A percentile compares a stretch with the other conserved stretches of the same genome.
These are phyloP conservation scores for Petromus typicus DNA, from an alignment of 2,113 vertebrate genomes.

Conservation along the genomic window DNA sequence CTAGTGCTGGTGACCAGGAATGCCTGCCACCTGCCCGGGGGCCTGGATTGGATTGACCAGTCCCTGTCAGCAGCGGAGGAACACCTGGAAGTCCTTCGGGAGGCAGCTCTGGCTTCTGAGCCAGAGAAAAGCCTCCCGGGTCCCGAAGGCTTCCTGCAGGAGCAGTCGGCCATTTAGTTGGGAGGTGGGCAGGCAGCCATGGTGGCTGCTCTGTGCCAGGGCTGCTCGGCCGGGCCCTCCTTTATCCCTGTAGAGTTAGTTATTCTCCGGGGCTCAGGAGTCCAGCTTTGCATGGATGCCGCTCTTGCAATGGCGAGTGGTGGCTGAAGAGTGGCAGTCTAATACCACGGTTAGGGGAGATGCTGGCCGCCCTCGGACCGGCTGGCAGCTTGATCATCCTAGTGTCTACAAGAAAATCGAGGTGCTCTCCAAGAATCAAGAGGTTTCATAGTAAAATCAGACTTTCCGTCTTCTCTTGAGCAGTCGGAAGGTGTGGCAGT, in stretches of 20 bases:
- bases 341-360: conserved; percentile 3
- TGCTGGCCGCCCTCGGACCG: not conserved
- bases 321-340: conserved; percentile 67
- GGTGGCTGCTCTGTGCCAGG: not conserved
- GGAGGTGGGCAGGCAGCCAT: not conserved
- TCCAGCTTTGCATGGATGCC: not conserved
- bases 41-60: conserved; percentile 96
- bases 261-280: not conserved
- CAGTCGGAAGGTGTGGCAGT: conserved; percentile 48
- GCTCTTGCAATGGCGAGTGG: conserved; percentile 43
- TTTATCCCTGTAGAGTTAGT: not conserved
- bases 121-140: conserved; percentile 87
- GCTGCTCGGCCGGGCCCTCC: not conserved
- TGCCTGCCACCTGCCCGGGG: conserved; percentile 94
- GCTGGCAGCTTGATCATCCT: not conserved
- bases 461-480: conserved; percentile 27
- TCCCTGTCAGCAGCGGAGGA: conserved; percentile 94
- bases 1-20: conserved; percentile 96
- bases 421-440: not conserved
- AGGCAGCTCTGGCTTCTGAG: conserved; percentile 94
- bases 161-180: conserved; percentile 91
- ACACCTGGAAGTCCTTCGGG: conserved; percentile 94
- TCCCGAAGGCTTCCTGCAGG: conserved; percentile 87
- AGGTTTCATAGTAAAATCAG: conserved; percentile 28
- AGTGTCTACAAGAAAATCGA: conserved; percentile 22